These are phyloP conservation scores for Squalus acanthias DNA, from an alignment of 2,797 vertebrate genomes.

Conservation along the genomic window DNA sequence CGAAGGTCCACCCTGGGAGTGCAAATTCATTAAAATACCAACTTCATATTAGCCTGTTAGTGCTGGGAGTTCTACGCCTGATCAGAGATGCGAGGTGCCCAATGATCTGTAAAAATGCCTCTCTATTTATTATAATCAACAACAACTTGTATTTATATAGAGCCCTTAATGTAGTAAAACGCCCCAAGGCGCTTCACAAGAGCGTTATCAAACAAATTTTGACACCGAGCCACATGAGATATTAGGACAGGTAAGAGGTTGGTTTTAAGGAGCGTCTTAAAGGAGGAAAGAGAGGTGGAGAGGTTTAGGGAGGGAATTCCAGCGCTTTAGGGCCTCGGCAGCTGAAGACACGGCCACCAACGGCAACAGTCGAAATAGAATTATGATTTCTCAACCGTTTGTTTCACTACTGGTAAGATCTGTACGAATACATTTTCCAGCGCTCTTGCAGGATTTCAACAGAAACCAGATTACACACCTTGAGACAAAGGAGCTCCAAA, in stretches of 20 bases:
- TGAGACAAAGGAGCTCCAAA: background rate
- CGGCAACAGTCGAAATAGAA: background rate
- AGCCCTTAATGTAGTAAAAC: too few species aligned
- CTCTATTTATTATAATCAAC: background rate
- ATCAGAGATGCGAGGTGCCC: background rate
- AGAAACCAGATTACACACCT: background rate
- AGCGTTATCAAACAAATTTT: too few species aligned
- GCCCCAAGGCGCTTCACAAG: too few species aligned
- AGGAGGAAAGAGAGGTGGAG: too few species aligned
- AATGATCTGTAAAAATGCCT: background rate
- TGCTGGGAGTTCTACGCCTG: background rate
- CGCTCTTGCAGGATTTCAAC: background rate
- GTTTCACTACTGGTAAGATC: background rate
- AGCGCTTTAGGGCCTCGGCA: too few species aligned
- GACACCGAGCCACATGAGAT: too few species aligned
- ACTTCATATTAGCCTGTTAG: background rate
- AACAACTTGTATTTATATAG: too few species aligned
- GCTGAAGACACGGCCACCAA: too few species aligned
- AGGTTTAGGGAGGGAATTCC: too few species aligned
- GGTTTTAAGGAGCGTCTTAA: too few species aligned
- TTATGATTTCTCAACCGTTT: background rate
- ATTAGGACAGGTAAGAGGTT: too few species aligned
- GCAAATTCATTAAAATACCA: background rate
- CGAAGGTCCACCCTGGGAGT: background rate
- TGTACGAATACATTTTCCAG: background rate